These are phyloP conservation scores for Lepidocyrtinus sp. DNA, from an alignment of 2,888 invertebrate genomes.

Conservation along the genomic window DNA sequence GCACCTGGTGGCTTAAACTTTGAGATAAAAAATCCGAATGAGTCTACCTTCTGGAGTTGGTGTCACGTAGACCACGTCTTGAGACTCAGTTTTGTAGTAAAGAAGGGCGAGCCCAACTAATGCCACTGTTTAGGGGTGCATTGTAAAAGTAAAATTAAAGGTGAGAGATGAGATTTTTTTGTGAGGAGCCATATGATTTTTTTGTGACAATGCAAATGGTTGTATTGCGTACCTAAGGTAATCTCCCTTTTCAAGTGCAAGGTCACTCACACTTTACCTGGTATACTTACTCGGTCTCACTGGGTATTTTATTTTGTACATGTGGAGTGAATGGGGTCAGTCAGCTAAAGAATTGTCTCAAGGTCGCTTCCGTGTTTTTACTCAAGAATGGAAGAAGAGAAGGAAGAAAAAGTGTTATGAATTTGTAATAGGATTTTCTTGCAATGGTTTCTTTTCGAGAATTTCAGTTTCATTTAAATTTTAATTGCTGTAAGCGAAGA, in stretches of 20 bases:
- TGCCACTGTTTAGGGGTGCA: neutral
- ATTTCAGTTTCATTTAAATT: too few species aligned
- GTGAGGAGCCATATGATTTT: conserved; percentile 13
- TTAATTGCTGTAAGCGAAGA: too few species aligned
- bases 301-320: neutral
- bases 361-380: conserved; percentile 57
- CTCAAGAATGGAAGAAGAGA: too few species aligned
- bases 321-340: neutral
- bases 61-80: neutral
- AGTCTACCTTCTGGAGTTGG: neutral
- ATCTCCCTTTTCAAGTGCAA: conserved; percentile 34
- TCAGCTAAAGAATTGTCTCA: conserved; percentile 5
- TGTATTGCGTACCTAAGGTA: neutral
- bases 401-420: too few species aligned
- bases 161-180: neutral
- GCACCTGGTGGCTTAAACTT: too few species aligned
- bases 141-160: too few species aligned
- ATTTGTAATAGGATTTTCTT: too few species aligned
- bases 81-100: neutral
- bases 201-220: conserved; percentile 2
- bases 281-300: conserved; percentile 15
- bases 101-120: neutral
- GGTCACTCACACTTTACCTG: conserved; percentile 30
- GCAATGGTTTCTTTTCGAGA: too few species aligned
- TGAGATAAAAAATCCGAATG: too few species aligned